Percentiles rank a stretch among this genome's conserved stretches.
Conservation (phyloP, 2,113 vertebrate genomes). For the Coregonus clupeaformis region DNA sequence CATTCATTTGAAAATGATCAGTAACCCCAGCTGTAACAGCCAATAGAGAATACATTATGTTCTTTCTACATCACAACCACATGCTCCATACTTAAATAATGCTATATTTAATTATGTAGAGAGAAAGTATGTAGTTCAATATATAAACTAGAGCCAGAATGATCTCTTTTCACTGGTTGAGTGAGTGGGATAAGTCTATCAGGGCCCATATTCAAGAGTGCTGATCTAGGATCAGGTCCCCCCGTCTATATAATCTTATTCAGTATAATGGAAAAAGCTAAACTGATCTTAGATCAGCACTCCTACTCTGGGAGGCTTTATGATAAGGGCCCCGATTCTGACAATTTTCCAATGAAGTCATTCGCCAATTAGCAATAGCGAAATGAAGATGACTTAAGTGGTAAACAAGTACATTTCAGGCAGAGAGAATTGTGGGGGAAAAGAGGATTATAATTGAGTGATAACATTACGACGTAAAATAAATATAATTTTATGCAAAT, state of each 20-base stretch:
- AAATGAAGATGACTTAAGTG: constrained; percentile 27
- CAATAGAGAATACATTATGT: constrained; percentile 4
- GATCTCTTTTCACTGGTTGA: neutral
- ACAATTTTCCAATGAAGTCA: neutral
- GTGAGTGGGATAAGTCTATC: neutral
- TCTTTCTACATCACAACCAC: constrained; percentile 19
- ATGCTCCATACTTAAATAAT: constrained; percentile 13
- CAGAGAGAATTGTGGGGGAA: neutral
- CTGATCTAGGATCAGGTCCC: too few relatives aligned
- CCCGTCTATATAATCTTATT: too few relatives aligned
- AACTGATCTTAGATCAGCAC: too few relatives aligned
- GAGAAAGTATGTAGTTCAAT: neutral
- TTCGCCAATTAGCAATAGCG: constrained; percentile 23
- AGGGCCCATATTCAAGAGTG: neutral
- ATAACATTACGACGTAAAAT: neutral
- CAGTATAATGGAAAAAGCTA: too few relatives aligned
- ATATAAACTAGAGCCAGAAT: neutral
- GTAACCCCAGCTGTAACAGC: neutral
- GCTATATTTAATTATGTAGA: neutral
- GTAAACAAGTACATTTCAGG: constrained; percentile 2
- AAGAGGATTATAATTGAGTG: constrained; percentile 1
- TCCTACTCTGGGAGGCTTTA: too few relatives aligned
- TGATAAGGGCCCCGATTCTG: neutral
- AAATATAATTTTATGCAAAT: constrained; percentile 13
- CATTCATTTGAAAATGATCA: neutral